Evolutionary conservation across 2,797 vertebrate species (phyloP).

Genomic region (Perdix hodgsoniae): DNA sequence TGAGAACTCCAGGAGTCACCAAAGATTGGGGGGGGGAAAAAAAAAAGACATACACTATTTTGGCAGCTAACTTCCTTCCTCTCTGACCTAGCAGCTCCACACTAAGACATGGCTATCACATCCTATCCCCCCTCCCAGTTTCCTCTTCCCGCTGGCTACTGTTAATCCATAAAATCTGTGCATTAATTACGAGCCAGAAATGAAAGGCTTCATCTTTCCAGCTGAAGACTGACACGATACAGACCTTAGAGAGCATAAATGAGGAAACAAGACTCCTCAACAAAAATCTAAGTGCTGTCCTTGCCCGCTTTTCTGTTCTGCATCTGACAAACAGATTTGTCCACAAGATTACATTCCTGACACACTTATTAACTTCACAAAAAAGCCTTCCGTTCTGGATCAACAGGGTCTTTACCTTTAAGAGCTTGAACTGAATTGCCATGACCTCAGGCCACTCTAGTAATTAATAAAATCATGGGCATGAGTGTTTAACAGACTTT

Average conservation of each 20-base stretch:
- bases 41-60: not conserved
- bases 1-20: slow-evolving; percentile 44
- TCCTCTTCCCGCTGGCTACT: slow-evolving; percentile 25
- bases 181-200: not conserved
- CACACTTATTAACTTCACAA: not conserved
- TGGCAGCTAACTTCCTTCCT: slow-evolving; percentile 48
- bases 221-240: not conserved
- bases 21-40: not conserved
- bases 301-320: not conserved
- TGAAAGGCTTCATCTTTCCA: not conserved
- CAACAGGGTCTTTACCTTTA: not conserved
- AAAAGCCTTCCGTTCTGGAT: not conserved
- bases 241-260: not conserved
- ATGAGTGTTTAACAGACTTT: not conserved
- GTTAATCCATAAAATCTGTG: not conserved
- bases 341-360: not conserved
- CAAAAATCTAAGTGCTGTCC: not conserved
- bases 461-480: not conserved
- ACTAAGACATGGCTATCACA: not conserved
- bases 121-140: not conserved
- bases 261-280: not conserved
- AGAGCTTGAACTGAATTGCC: not conserved
- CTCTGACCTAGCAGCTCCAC: not conserved
- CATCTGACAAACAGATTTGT: not conserved
- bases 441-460: not conserved